Conservation (phyloP, 2,113 vertebrate species). For the Atherinomorus stipes region DNA sequence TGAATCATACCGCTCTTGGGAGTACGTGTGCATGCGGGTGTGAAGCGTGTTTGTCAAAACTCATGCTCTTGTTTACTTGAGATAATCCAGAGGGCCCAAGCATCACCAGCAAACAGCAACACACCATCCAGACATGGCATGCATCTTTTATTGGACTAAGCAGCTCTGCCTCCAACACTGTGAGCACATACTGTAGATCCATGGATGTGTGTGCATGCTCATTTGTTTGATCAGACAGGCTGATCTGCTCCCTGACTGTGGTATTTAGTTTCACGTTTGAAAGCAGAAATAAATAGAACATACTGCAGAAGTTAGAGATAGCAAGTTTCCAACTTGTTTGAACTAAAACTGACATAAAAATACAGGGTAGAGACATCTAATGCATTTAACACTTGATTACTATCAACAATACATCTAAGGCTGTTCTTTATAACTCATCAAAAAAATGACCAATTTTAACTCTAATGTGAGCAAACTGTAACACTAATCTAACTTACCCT, state of each 20-base stretch:
- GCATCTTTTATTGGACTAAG: constrained; percentile 70
- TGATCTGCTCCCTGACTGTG: constrained; percentile 46
- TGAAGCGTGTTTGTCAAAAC: constrained; percentile 75
- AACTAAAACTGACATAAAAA: not conserved
- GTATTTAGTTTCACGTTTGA: constrained; percentile 32
- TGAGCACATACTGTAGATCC: constrained; percentile 19
- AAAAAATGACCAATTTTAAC: too few species aligned
- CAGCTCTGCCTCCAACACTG: constrained; percentile 42
- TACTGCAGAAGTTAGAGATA: constrained; percentile 2
- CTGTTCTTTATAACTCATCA: not conserved
- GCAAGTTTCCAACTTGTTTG: not conserved
- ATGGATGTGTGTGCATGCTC: constrained; percentile 15
- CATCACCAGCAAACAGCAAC: constrained; percentile 59
- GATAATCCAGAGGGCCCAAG: constrained; percentile 67
- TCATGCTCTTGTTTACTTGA: constrained; percentile 69
- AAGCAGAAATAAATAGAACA: constrained; percentile 3
- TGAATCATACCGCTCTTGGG: constrained; percentile 70
- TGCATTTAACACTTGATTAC: not conserved
- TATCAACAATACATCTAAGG: not conserved
- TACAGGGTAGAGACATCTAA: constrained; percentile 13
- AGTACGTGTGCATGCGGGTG: constrained; percentile 59
- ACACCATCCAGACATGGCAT: constrained; percentile 55
- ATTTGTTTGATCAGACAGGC: constrained; percentile 53
- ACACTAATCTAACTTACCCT: constrained; percentile 80
- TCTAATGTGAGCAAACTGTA: too few species aligned